Percentiles rank a stretch among this genome's conserved stretches.
These are phyloP conservation scores for Zelostemma sp. DNA, from an alignment of 1,140 invertebrate genomes.

Conservation along the genomic window DNA sequence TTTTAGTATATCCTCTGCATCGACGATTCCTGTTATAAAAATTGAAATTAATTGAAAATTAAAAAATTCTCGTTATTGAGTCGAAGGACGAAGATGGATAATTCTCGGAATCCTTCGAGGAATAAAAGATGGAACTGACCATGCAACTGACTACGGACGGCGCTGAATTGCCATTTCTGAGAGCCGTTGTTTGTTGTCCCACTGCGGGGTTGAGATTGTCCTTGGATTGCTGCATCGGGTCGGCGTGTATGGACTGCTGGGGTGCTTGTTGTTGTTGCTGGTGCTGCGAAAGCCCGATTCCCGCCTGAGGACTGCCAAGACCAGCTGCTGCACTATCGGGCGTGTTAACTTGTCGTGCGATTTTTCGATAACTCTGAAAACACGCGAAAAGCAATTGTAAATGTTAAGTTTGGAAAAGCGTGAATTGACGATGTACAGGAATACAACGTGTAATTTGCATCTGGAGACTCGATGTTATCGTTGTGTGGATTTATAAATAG, in stretches of 20 bases:
- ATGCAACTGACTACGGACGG: constrained; percentile 67
- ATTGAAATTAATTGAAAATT: constrained; percentile 15
- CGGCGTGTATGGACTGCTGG: constrained; percentile 59
- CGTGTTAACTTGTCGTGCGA: constrained; percentile 67
- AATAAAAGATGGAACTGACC: constrained; percentile 51
- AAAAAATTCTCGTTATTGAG: neutral
- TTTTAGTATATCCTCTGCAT: constrained; percentile 36
- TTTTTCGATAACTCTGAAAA: constrained; percentile 68
- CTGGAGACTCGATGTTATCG: constrained; percentile 12
- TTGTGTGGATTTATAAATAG: constrained; percentile 56
- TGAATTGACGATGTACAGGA: too few relatives aligned
- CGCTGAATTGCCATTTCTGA: constrained; percentile 66
- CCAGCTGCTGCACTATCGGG: constrained; percentile 66
- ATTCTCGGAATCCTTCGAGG: neutral
- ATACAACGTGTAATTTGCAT: constrained; percentile 9
- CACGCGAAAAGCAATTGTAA: constrained; percentile 26
- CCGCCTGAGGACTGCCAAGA: constrained; percentile 67
- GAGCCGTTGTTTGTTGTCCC: constrained; percentile 62
- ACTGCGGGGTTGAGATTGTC: constrained; percentile 65
- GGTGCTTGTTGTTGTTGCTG: constrained; percentile 61
- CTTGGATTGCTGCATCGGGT: constrained; percentile 69
- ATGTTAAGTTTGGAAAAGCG: too few relatives aligned
- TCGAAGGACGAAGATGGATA: neutral
- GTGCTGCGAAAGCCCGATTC: constrained; percentile 62
- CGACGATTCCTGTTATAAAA: constrained; percentile 25